Evolutionary conservation across 2,797 vertebrate species (phyloP).

Genomic region (Mormyrus proboscirostris): DNA sequence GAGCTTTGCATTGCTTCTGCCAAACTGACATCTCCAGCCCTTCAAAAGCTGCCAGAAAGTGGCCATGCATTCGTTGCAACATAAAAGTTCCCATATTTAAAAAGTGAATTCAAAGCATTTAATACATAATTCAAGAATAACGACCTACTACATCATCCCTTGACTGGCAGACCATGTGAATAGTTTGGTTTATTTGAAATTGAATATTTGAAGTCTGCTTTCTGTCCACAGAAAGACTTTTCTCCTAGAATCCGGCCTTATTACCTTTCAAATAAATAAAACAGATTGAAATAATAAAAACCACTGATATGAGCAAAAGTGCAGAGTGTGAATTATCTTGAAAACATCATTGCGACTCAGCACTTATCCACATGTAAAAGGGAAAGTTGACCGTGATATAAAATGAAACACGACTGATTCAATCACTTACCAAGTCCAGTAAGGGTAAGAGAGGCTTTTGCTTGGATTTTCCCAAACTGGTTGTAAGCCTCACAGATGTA

Average conservation of each 20-base stretch:
- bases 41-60: conserved; percentile 27
- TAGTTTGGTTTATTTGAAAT: conserved; percentile 24
- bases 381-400: not conserved
- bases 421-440: conserved; percentile 82
- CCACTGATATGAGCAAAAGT: not conserved
- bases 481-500: conserved; percentile 92
- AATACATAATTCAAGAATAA: conserved; percentile 20
- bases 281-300: not conserved
- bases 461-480: conserved; percentile 83
- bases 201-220: conserved; percentile 12
- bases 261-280: not conserved
- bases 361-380: not conserved
- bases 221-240: not conserved
- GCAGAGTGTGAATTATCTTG: not conserved
- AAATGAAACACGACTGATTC: not conserved
- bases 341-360: not conserved
- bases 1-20: conserved; percentile 18
- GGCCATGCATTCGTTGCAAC: not conserved
- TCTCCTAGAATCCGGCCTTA: not conserved
- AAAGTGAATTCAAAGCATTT: conserved; percentile 24
- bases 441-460: conserved; percentile 69
- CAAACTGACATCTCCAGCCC: conserved; percentile 15
- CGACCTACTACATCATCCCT: not conserved
- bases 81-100: conserved; percentile 10
- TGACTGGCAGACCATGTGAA: conserved; percentile 14